phyloP scores from a whole-genome alignment of 2,888 invertebrate genomes.

The Nowickia ferox region DNA sequence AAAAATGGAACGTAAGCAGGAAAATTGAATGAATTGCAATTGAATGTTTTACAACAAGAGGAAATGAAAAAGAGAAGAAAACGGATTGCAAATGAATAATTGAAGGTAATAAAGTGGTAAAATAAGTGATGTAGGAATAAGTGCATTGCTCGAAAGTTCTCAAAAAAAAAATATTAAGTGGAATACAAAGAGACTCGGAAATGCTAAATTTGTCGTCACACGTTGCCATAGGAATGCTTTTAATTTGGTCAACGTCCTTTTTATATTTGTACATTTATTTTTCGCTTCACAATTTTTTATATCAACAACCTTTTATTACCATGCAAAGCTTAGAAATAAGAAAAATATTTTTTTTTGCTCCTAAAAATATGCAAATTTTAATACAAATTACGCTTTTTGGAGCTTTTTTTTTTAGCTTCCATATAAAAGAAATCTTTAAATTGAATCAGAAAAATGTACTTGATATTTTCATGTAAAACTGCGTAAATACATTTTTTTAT shows the following conservation, averaged over 20 bases:
- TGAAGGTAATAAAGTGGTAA: conserved; percentile 44
- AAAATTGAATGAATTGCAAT: conserved; percentile 44
- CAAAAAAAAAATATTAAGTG: not conserved
- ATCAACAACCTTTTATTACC: not conserved
- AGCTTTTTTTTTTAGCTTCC: no score
- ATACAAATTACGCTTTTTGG: no score
- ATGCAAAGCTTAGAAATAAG: no score
- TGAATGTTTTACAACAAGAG: conserved; percentile 30
- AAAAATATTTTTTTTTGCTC: not conserved
- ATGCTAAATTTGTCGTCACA: not conserved
- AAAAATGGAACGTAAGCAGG: not conserved
- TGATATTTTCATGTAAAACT: no score
- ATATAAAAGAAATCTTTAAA: no score
- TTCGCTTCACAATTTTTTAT: not conserved
- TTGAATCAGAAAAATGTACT: no score
- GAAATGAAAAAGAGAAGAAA: not conserved
- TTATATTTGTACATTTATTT: no score
- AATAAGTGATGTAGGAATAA: not conserved
- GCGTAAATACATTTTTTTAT: no score
- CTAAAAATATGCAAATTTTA: not conserved
- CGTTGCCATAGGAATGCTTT: no score
- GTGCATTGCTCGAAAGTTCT: not conserved
- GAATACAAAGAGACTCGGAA: not conserved
- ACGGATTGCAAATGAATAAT: conserved; percentile 24
- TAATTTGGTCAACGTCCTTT: no score